These are phyloP conservation scores for Acrocephalus kingi DNA, from an alignment of 2,113 vertebrate species.

Conservation along the genomic window DNA sequence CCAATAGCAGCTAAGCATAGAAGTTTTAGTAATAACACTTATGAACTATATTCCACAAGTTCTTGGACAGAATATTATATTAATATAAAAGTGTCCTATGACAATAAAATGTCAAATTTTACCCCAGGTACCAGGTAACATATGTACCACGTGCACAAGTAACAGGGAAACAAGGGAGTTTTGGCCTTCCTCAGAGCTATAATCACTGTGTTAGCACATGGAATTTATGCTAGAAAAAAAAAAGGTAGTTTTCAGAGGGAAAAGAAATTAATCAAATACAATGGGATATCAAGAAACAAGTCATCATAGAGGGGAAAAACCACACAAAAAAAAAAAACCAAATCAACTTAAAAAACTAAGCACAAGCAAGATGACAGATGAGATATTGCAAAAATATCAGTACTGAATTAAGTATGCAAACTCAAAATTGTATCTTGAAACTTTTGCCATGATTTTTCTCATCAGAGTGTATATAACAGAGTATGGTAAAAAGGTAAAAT, in stretches of 20 bases:
- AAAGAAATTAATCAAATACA: neutral
- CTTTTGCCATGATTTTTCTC: neutral
- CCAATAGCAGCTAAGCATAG: neutral
- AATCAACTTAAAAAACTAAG: neutral
- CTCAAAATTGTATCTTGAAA: neutral
- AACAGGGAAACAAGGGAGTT: neutral
- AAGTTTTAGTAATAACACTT: neutral
- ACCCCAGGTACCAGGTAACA: neutral
- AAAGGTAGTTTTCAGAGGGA: neutral
- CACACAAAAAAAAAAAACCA: rapidly evolving
- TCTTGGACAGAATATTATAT: neutral
- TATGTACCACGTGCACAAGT: neutral
- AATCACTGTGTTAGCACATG: neutral
- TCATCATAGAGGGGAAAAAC: rapidly evolving
- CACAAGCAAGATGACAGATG: neutral
- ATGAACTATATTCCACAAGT: neutral
- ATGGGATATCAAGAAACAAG: neutral
- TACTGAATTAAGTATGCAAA: neutral
- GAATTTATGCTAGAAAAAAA: neutral
- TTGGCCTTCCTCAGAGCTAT: neutral
- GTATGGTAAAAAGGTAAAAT: neutral
- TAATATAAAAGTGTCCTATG: neutral
- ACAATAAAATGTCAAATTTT: neutral
- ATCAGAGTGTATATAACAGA: neutral
- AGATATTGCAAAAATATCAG: neutral